These are phyloP conservation scores for Platichthys flesus DNA, from an alignment of 2,113 vertebrate genomes.

Conservation along the genomic window DNA sequence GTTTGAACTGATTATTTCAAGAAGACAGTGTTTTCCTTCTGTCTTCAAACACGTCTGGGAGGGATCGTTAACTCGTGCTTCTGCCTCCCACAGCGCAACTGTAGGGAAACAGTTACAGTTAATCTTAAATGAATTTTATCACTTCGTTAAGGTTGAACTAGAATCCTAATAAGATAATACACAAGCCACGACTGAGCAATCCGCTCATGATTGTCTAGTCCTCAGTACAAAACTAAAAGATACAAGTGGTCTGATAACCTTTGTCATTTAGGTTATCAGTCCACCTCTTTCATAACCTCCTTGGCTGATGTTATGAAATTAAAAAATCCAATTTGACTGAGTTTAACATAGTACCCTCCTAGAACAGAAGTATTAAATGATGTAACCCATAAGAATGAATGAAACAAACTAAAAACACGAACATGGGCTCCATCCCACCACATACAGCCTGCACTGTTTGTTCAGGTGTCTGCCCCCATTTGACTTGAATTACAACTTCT, in stretches of 20 bases:
- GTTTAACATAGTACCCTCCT: constrained; percentile 2
- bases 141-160: neutral
- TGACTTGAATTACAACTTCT: constrained; percentile 52
- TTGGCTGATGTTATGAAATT: no score
- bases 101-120: neutral
- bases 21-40: no score
- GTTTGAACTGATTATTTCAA: no score
- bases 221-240: no score
- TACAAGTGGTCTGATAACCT: no score
- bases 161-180: neutral
- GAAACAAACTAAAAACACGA: constrained; percentile 10
- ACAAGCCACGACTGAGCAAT: no score
- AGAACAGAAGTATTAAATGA: no score
- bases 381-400: neutral
- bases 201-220: no score
- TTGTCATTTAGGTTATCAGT: no score
- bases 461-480: constrained; percentile 21
- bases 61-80: no score
- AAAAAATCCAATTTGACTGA: neutral
- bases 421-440: neutral
- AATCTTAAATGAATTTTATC: neutral
- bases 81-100: neutral
- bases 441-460: constrained; percentile 15
- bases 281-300: no score
- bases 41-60: neutral